phyloP scores from a whole-genome alignment of 2,797 vertebrate species.

The Numenius phaeopus region DNA sequence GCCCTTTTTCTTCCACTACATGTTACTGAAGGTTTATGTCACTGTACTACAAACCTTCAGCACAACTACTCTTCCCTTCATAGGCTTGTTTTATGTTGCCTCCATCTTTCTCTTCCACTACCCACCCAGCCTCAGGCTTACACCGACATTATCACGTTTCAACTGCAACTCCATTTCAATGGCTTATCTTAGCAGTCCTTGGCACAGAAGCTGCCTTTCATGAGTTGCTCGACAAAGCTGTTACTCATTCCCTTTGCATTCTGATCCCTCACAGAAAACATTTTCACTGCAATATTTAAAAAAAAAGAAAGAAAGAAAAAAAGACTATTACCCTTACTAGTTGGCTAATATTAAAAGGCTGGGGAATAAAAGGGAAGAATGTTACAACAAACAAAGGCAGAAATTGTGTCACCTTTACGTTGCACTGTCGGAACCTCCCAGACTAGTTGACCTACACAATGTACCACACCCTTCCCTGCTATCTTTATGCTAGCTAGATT shows the following conservation, averaged over 20 bases:
- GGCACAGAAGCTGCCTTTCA: not conserved
- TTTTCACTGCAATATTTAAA: not conserved
- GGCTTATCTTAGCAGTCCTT: constrained; percentile 1
- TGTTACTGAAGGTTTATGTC: not conserved
- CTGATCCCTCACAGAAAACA: not conserved
- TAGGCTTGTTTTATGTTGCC: not conserved
- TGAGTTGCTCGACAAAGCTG: not conserved
- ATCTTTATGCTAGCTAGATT: not conserved
- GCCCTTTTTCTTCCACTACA: not conserved
- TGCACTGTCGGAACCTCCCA: not conserved
- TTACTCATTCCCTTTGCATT: constrained; percentile 27
- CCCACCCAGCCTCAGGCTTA: not conserved
- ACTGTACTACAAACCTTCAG: not conserved
- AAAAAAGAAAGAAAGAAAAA: not conserved
- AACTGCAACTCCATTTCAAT: not conserved
- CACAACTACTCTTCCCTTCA: not conserved
- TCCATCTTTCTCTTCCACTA: not conserved
- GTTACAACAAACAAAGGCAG: not conserved
- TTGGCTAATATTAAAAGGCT: not conserved
- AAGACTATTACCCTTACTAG: not conserved
- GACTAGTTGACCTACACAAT: not conserved
- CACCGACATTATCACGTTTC: not conserved
- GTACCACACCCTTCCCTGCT: not conserved
- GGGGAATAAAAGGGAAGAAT: not conserved
- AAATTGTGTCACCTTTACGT: not conserved